These are phyloP conservation scores for Drosophila paramelanica DNA, from an alignment of 2,888 invertebrate species.

Conservation along the genomic window DNA sequence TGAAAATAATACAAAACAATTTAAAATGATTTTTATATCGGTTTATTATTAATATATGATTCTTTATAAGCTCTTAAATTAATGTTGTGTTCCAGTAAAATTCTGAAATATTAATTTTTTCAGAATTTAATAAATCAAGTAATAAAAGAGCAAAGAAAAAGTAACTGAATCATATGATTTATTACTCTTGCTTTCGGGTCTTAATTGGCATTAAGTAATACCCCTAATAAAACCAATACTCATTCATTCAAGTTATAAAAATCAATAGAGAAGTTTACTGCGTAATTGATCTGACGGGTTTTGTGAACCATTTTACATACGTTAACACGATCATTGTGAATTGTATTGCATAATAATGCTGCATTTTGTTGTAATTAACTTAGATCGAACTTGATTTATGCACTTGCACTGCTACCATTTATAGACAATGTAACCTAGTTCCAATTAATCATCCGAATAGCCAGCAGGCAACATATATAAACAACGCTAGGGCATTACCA, in stretches of 20 bases:
- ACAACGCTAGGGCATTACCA: constrained; percentile 53
- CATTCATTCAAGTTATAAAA: constrained; percentile 21
- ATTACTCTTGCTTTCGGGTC: neutral
- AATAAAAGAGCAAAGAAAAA: no score
- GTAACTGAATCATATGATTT: no score
- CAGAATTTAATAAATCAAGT: no score
- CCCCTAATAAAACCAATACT: constrained; percentile 1
- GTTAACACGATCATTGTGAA: constrained; percentile 47
- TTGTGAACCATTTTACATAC: constrained; percentile 31
- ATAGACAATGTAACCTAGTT: constrained; percentile 55
- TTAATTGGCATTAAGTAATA: neutral
- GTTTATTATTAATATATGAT: no score
- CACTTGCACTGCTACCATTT: constrained; percentile 63
- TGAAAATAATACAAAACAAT: no score
- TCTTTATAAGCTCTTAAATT: no score
- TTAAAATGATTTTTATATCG: no score
- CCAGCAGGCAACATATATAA: constrained; percentile 55
- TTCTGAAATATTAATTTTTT: no score
- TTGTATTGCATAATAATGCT: constrained; percentile 25
- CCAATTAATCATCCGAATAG: constrained; percentile 49
- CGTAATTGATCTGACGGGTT: constrained; percentile 40
- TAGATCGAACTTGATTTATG: constrained; percentile 64
- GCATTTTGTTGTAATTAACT: constrained; percentile 59
- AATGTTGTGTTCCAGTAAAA: no score
- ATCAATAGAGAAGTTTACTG: constrained; percentile 28